Conservation (phyloP, 2,888 invertebrate species). For the Agriopis leucophaearia region DNA sequence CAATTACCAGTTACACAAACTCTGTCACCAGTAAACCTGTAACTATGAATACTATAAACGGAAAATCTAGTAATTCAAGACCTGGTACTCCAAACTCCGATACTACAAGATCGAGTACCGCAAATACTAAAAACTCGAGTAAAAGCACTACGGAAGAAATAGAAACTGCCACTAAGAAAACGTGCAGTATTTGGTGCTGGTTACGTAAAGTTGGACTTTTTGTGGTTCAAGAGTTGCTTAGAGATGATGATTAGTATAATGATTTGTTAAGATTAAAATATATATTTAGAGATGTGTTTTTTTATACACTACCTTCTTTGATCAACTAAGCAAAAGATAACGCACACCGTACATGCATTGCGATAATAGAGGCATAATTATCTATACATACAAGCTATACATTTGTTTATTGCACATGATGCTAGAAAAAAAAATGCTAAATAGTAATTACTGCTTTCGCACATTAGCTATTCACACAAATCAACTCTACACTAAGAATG, state of each 20-base stretch:
- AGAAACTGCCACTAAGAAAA: constrained; percentile 32
- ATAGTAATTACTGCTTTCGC: too few relatives aligned
- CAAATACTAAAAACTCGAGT: constrained; percentile 16
- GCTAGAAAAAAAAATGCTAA: too few relatives aligned
- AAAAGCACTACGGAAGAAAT: constrained; percentile 14
- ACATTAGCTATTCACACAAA: too few relatives aligned
- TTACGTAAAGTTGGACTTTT: constrained; percentile 65
- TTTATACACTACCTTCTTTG: too few relatives aligned
- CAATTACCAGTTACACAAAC: constrained; percentile 21
- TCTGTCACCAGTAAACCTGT: constrained; percentile 9
- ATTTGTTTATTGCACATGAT: too few relatives aligned
- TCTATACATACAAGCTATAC: too few relatives aligned
- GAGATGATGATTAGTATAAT: constrained; percentile 52
- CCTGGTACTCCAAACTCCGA: neutral
- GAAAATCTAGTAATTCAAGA: constrained; percentile 14
- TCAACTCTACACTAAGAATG: too few relatives aligned
- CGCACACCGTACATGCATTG: too few relatives aligned
- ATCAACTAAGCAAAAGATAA: too few relatives aligned
- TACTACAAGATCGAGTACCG: constrained; percentile 9
- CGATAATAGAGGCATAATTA: too few relatives aligned
- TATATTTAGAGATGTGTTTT: too few relatives aligned
- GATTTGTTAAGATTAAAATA: neutral
- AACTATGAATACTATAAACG: constrained; percentile 13
- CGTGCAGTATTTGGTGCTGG: constrained; percentile 68
- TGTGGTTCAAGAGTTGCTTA: constrained; percentile 65